Conservation (phyloP, 2,113 vertebrate genomes). For the Rhadina sibilatrix region DNA sequence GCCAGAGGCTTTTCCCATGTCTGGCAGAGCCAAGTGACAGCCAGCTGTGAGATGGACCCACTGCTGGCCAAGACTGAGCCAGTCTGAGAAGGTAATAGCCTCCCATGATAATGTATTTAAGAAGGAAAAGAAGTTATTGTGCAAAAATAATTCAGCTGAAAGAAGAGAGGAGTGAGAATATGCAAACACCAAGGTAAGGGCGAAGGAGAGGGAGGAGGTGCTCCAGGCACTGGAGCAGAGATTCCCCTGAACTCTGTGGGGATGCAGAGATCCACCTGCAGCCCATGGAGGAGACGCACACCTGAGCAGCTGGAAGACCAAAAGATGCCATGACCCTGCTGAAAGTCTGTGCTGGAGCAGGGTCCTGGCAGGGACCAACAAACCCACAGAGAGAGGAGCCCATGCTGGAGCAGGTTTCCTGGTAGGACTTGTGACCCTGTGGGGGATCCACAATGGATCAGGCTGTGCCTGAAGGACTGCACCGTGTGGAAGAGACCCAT, state of each 20-base stretch:
- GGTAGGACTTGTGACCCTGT: not conserved
- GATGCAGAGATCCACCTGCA: not conserved
- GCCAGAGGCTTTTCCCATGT: not conserved
- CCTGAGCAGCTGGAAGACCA: not conserved
- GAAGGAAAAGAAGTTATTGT: not conserved
- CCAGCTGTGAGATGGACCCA: accelerated
- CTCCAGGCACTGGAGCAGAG: not conserved
- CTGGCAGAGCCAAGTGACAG: not conserved
- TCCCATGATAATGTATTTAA: not conserved
- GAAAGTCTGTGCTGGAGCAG: not conserved
- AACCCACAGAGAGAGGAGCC: not conserved
- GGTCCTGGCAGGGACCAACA: not conserved
- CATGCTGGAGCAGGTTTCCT: not conserved
- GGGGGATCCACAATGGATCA: not conserved
- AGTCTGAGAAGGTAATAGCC: not conserved
- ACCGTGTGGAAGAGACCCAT: not conserved
- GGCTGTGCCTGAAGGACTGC: not conserved
- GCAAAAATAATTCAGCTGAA: not conserved
- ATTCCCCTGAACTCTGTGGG: not conserved
- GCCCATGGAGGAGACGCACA: not conserved
- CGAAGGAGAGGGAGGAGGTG: not conserved
- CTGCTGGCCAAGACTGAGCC: not conserved
- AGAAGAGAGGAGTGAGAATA: not conserved
- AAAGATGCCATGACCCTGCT: not conserved
- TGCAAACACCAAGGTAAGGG: not conserved